These are phyloP conservation scores for Podargus strigoides DNA, from an alignment of 2,797 vertebrate species.

Conservation along the genomic window DNA sequence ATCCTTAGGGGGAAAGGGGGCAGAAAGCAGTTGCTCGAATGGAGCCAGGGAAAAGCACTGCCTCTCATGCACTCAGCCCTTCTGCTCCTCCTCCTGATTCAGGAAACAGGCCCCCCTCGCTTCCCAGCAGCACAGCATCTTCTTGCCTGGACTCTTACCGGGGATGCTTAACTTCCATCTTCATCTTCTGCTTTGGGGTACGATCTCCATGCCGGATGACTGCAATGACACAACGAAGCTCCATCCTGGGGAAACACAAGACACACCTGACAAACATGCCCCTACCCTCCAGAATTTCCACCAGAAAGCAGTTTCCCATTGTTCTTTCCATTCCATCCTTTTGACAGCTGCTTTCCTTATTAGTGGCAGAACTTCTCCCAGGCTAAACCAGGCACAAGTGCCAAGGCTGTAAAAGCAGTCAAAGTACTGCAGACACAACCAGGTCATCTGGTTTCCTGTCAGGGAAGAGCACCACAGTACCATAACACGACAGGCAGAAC, in stretches of 20 bases:
- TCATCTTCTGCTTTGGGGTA: slow-evolving; percentile 99
- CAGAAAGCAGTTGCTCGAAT: neutral
- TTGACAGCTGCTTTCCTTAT: neutral
- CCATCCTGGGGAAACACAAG: slow-evolving; percentile 85
- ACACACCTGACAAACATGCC: neutral
- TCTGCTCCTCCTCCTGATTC: neutral
- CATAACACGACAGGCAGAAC: neutral
- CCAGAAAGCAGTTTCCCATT: neutral
- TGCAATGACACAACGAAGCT: slow-evolving; percentile 95
- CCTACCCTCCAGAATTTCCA: neutral
- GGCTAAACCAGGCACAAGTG: neutral
- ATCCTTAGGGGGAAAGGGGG: neutral
- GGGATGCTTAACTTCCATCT: slow-evolving; percentile 97
- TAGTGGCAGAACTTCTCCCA: neutral
- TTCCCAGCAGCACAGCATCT: neutral
- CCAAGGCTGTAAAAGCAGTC: neutral
- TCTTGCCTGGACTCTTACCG: slow-evolving; percentile 72
- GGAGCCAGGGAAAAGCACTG: neutral
- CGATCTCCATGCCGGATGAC: slow-evolving; percentile 95
- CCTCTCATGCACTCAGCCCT: neutral
- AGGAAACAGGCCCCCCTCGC: neutral
- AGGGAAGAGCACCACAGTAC: neutral
- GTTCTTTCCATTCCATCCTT: neutral
- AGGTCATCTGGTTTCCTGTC: neutral
- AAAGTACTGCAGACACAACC: neutral